phyloP scores from a whole-genome alignment of 2,113 vertebrate genomes.

The Abramis brama region DNA sequence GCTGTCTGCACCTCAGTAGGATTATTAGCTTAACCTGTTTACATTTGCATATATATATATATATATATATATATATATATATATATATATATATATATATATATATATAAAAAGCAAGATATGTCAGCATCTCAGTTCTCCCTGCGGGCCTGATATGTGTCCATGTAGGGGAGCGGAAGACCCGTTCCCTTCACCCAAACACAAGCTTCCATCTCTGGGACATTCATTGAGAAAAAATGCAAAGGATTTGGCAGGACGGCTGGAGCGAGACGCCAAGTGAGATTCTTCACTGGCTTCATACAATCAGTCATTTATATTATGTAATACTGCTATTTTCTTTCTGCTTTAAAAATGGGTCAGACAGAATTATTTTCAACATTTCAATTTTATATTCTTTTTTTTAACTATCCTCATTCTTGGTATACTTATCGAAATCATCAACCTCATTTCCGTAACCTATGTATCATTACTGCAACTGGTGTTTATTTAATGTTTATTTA shows the following conservation, averaged over 20 bases:
- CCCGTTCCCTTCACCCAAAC: background rate
- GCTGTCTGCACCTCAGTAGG: background rate
- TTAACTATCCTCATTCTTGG: too few species aligned
- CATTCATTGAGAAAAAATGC: constrained; percentile 5
- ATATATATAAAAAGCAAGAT: background rate
- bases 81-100: too few species aligned
- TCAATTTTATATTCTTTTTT: too few species aligned
- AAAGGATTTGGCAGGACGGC: background rate
- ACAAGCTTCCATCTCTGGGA: background rate
- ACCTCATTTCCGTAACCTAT: too few species aligned
- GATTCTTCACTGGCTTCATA: constrained; percentile 6
- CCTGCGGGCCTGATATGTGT: background rate
- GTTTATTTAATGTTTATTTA: background rate
- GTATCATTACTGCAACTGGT: too few species aligned
- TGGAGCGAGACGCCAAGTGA: background rate
- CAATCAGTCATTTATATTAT: background rate
- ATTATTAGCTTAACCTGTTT: background rate
- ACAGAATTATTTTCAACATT: background rate
- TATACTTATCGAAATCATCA: too few species aligned
- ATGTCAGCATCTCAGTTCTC: background rate
- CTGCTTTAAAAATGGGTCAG: background rate
- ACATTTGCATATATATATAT: too few species aligned
- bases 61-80: too few species aligned
- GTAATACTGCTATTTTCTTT: background rate
- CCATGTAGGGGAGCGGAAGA: background rate